Percentiles rank a stretch among this genome's conserved stretches.
Evolutionary conservation across 2,888 invertebrate genomes (phyloP).

Genomic region (Pristionchus exspectatus): DNA sequence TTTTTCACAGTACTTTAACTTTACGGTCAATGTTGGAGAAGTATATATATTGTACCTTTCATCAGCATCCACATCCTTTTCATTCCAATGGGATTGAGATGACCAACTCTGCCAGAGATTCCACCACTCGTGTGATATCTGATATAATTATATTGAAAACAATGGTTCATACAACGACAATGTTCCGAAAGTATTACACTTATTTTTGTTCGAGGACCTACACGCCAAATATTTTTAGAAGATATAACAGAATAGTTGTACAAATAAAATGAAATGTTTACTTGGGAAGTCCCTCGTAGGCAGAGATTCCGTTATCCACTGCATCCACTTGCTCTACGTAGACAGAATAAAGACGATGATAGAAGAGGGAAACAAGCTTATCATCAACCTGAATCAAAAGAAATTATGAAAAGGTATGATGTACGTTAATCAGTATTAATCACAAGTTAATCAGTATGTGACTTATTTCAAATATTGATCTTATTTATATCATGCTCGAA

Average conservation of each 20-base stretch:
- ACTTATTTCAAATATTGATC: not conserved
- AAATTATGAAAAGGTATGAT: slow-evolving; percentile 52
- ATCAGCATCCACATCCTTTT: slow-evolving; percentile 81
- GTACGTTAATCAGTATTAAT: too few species aligned
- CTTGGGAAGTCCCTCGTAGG: slow-evolving; percentile 73
- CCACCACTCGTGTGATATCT: slow-evolving; percentile 72
- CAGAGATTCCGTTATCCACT: slow-evolving; percentile 94
- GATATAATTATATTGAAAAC: slow-evolving; percentile 24
- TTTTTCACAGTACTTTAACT: too few species aligned
- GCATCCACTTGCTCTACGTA: slow-evolving; percentile 96
- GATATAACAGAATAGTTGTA: too few species aligned
- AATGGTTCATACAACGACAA: not conserved
- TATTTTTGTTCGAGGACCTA: too few species aligned
- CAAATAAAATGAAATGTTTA: slow-evolving; percentile 26
- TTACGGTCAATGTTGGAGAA: not conserved
- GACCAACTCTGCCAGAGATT: slow-evolving; percentile 83
- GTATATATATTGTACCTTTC: slow-evolving; percentile 62
- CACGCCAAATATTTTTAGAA: not conserved
- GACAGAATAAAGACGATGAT: slow-evolving; percentile 86
- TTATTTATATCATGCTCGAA: not conserved
- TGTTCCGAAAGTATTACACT: too few species aligned
- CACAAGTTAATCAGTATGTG: slow-evolving; percentile 17
- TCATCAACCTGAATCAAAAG: slow-evolving; percentile 57
- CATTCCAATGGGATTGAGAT: slow-evolving; percentile 89
- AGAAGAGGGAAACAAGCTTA: slow-evolving; percentile 78